Conservation (phyloP, 2,888 invertebrate genomes). For the Metalampra italica region DNA sequence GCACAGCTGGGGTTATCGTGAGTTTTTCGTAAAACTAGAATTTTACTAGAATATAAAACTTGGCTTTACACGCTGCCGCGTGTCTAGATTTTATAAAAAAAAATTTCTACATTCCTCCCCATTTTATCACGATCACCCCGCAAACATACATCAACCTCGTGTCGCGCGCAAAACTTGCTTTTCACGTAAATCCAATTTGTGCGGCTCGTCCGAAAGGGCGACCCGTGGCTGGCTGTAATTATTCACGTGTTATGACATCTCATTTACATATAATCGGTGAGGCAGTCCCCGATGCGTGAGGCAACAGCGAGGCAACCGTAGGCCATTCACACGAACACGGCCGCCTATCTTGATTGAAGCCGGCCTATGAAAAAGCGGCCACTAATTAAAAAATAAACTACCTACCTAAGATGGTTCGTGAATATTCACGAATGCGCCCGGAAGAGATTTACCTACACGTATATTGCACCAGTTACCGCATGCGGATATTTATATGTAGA, state of each 20-base stretch:
- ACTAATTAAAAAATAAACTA: constrained; percentile 75
- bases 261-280: constrained; percentile 76
- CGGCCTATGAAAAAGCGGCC: constrained; percentile 73
- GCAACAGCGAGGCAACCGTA: constrained; percentile 54
- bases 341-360: constrained; percentile 67
- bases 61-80: no score
- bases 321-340: constrained; percentile 74
- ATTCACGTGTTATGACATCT: constrained; percentile 78
- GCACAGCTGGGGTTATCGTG: no score
- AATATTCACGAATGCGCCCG: constrained; percentile 59
- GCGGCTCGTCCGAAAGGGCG: constrained; percentile 68
- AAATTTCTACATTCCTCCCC: neutral
- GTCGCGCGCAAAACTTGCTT: constrained; percentile 52
- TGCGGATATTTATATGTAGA: constrained; percentile 26
- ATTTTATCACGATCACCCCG: constrained; percentile 7
- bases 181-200: constrained; percentile 76
- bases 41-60: no score
- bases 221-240: constrained; percentile 72
- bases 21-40: no score
- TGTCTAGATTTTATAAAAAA: no score
- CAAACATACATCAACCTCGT: constrained; percentile 13
- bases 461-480: constrained; percentile 31
- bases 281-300: constrained; percentile 69
- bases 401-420: constrained; percentile 58
- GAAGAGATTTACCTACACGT: constrained; percentile 53